Evolutionary conservation across 1,140 invertebrate genomes (phyloP), one percentile per base, ranked within the genome.

Genomic region (Calliopsis andreniformis): DNA sequence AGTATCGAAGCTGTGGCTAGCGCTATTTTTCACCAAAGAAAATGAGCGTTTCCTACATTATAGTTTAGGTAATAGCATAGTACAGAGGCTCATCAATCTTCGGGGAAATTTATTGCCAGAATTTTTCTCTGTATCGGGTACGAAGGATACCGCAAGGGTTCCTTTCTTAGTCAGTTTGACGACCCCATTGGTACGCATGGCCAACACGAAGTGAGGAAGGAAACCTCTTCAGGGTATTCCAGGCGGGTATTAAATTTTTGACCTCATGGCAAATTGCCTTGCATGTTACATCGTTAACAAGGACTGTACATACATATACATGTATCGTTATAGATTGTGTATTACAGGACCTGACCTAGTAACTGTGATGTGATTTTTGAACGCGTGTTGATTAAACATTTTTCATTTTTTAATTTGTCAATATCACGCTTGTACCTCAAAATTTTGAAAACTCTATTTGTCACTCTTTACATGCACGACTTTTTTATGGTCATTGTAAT

Each of bases 51-150:
- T 28, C 47, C 47, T 25, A 47, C 66, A 66, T 66, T 45, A 62
- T 73, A 66, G 49, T 35, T 55, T 25, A 32, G 49, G 70, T 73
- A 73, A 73, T 73, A 55, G 68, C 56, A 62, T 62, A 28, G 68
- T 10, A 55, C 43, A 64, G 62, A 25, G 70, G 47, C 5, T 39
- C 62, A 73, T 73, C 61, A 55, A 73, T 73, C 70, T 73, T 58
- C 49, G 14, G 8, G 6, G 10, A 30, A 43, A 73, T 73, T 73
- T 73, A 73, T 73, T 73, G 47, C 70, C 61, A 64, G 70, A 66
- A 73, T 64, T 73, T 55, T 42, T 66, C 59, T 28, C 35, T 20
- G 47, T 55, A 64, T 73, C 30, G 49, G 42, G 18, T 12, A 30
- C 61, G 20, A 55, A 55, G 70, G 64, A 73, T 64, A 73, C 35